Base-by-base conservation (phyloP, 1,140 invertebrate genomes). In the Lepidurus apus region DNA sequence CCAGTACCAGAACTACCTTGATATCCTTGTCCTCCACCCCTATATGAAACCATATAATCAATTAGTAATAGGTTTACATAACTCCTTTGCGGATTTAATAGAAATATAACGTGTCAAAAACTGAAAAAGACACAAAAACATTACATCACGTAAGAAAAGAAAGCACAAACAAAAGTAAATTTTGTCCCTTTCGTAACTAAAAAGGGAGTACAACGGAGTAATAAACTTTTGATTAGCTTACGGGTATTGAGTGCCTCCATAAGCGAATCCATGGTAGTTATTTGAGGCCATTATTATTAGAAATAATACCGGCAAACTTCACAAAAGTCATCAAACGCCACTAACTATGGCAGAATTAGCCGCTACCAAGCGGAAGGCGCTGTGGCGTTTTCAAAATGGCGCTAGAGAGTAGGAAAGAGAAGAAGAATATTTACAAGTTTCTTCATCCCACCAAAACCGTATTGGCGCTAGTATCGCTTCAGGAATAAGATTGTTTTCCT, bases 351-450 rank as follows among this genome's bases (percentile, higher is more conserved):
- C 53, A 65, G 34, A 65, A n/a, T 11, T 65, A 65, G 1, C 53
- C 53, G 53, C 53, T 65, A 65, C 53, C 7, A 65, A 65, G 53
- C 53, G 53, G 53, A 65, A 65, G 53, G 53, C 53, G 53, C 53
- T 65, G 53, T 65, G 9, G 4, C 21, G 21, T 13, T 34, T n/a
- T 13, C 13, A 65, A 65, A 21, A 65, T 65, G 53, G 53, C 53
- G 53, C 10, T 65, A n/a, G 9, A 65, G 17, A 47, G 17, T 47
- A 11, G 6, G 45, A 21, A 65, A 65, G 53, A 65, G 17, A 65
- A 65, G 17, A 17, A 17, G 53, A 65, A 65, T n/a, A 5, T 65
- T 65, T 65, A 7, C 4, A n/a, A 65, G 6, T 65, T 65, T 47
- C 13, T 11, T 21, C 21, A 21, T 65, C 17, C 21, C n/a, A 17